Evolutionary conservation across 1,140 invertebrate species (phyloP).

Genomic region (Drosophila arizonae): DNA sequence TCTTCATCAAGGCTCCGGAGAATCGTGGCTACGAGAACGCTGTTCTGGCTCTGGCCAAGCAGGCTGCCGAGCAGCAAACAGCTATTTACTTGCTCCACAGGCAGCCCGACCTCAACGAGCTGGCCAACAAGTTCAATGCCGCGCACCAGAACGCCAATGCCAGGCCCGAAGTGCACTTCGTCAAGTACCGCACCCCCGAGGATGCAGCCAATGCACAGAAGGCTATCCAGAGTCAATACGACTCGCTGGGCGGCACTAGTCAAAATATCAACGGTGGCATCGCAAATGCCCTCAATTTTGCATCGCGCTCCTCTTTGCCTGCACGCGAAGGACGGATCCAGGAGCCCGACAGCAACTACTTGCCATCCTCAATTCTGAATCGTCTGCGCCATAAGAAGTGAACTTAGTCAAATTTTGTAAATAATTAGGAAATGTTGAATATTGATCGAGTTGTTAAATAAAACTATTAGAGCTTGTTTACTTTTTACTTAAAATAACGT

Average conservation of each 20-base stretch:
- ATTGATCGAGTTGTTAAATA: slow-evolving; percentile 31
- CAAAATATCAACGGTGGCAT: slow-evolving; percentile 71
- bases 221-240: slow-evolving; percentile 74
- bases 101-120: slow-evolving; percentile 65
- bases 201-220: slow-evolving; percentile 74
- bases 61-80: slow-evolving; percentile 67
- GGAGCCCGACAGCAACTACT: slow-evolving; percentile 57
- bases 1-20: slow-evolving; percentile 76
- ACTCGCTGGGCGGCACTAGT: slow-evolving; percentile 67
- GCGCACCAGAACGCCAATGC: slow-evolving; percentile 57
- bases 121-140: slow-evolving; percentile 66
- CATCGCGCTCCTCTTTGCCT: slow-evolving; percentile 58
- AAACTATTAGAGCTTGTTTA: slow-evolving; percentile 18
- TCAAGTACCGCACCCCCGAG: slow-evolving; percentile 78
- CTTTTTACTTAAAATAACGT: background rate
- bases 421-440: slow-evolving; percentile 30
- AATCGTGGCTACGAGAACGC: slow-evolving; percentile 64
- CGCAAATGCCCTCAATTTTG: slow-evolving; percentile 76
- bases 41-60: slow-evolving; percentile 71
- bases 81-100: slow-evolving; percentile 77
- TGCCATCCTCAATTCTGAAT: slow-evolving; percentile 69
- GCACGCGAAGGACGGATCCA: slow-evolving; percentile 18
- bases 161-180: slow-evolving; percentile 76
- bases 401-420: background rate
- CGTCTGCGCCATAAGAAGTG: slow-evolving; percentile 49